Evolutionary conservation across 2,113 vertebrate genomes (phyloP), one percentile per base, ranked within the genome.

Genomic region (Hiodon tergisus): DNA sequence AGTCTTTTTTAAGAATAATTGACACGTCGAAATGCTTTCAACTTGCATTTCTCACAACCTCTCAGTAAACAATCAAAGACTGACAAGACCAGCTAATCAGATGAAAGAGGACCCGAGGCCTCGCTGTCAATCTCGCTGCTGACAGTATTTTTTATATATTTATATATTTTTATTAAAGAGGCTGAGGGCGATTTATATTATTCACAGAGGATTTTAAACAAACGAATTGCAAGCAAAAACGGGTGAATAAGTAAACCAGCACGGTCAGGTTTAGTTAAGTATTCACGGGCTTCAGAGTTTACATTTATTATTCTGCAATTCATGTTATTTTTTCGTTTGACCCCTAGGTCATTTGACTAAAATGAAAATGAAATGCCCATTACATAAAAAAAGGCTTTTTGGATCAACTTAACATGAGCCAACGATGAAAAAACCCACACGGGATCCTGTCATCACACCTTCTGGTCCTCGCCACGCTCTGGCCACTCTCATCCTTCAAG

Each of bases 401-500:
- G 31, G 31, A 31, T 31, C 31, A 31, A 31, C 31, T 31, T 31
- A 31, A 31, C 31, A 31, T 31, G 31, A 31, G 31, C 31, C 31
- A 31, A 31, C 31, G 31, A 8, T 11, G 5, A 48, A 67, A 78
- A 76, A 73, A 80, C 81, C 77, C 81, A 76, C 69, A 53, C 50
- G 50, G 4, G 59, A 80, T 85, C 85, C 79, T 51, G 74, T 79
- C 6, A 80, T 81, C 77, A 31, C 31, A 31, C 31, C 78, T 77
- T 65, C 52, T 62, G 51, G 16, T 69, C 67, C 75, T 67, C 63
- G 79, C 84, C 82, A 79, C 67, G 77, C 72, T 65, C 70, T 80
- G 77, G 67, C 78, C 76, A 31, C 82, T 80, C 84, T 86, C 78
- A 84, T 72, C 48, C 72, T 78, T 51, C 79, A 82, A 86, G 86